phyloP scores from a whole-genome alignment of 2,113 vertebrate species.

The Diadophis punctatus region DNA sequence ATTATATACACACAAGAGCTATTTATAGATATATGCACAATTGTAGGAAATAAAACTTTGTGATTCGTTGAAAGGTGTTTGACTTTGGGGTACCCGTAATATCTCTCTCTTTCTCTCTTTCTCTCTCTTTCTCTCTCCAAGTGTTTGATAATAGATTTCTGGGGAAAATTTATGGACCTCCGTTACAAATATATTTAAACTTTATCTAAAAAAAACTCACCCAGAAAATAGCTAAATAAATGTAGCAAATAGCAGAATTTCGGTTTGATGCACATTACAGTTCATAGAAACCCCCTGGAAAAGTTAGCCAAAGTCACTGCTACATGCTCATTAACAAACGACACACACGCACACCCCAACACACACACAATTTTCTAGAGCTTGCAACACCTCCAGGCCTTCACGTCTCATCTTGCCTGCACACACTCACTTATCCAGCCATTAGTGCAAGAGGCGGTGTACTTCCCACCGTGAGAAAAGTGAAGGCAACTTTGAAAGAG shows the following conservation, averaged over 20 bases:
- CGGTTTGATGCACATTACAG: background rate
- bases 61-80: slow-evolving; percentile 72
- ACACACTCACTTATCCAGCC: background rate
- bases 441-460: accelerated
- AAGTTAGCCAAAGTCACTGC: background rate
- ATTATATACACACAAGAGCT: slow-evolving; percentile 59
- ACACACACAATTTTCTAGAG: background rate
- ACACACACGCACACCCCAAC: background rate
- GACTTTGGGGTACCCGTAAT: slow-evolving; percentile 75
- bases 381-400: background rate
- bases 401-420: background rate
- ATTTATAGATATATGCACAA: slow-evolving; percentile 78
- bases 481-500: background rate
- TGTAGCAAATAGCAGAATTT: background rate
- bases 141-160: slow-evolving; percentile 56
- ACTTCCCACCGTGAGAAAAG: background rate
- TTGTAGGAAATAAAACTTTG: slow-evolving; percentile 75
- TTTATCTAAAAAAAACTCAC: background rate
- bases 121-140: slow-evolving; percentile 36
- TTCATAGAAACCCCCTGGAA: background rate
- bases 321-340: background rate
- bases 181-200: background rate
- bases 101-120: slow-evolving; percentile 30
- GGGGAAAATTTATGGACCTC: background rate
- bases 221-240: background rate